Evolutionary conservation across 2,797 vertebrate species (phyloP).

Genomic region (Ctenosaura bakeri): DNA sequence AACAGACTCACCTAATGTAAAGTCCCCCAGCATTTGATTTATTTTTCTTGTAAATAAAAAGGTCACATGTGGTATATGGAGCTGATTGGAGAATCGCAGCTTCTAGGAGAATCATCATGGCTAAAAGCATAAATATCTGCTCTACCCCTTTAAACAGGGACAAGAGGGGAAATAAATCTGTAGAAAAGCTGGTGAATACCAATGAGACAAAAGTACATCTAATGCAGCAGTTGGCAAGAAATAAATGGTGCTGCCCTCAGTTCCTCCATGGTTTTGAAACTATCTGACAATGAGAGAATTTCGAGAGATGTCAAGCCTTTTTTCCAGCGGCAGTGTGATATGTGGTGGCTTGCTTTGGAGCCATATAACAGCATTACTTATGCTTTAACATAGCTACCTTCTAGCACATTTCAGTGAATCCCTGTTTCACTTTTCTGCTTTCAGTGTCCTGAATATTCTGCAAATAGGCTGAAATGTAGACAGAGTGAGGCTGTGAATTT

Average conservation of each 20-base stretch:
- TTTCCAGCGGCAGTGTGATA: background rate
- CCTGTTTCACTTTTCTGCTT: constrained; percentile 11
- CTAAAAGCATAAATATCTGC: constrained; percentile 62
- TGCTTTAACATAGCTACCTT: constrained; percentile 5
- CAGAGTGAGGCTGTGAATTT: background rate
- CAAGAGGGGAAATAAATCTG: constrained; percentile 36
- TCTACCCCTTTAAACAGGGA: constrained; percentile 53
- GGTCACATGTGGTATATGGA: constrained; percentile 48
- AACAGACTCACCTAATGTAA: constrained; percentile 22
- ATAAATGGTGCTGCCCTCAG: constrained; percentile 5
- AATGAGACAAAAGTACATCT: constrained; percentile 50
- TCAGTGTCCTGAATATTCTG: background rate
- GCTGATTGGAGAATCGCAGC: constrained; percentile 29
- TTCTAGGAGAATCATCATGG: constrained; percentile 42
- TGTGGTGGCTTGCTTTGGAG: constrained; percentile 25
- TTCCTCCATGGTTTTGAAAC: constrained; percentile 46
- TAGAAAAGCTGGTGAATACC: constrained; percentile 45
- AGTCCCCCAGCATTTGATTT: constrained; percentile 37
- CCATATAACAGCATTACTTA: constrained; percentile 1
- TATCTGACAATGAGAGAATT: constrained; percentile 17
- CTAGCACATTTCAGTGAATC: constrained; percentile 21
- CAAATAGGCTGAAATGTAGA: constrained; percentile 1
- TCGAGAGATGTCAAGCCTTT: constrained; percentile 17
- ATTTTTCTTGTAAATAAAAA: constrained; percentile 52
- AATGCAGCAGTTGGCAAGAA: background rate